Percentiles rank a stretch among this genome's conserved stretches.
Evolutionary conservation across 2,888 invertebrate genomes (phyloP).

Genomic region (Drosophila prolongata): DNA sequence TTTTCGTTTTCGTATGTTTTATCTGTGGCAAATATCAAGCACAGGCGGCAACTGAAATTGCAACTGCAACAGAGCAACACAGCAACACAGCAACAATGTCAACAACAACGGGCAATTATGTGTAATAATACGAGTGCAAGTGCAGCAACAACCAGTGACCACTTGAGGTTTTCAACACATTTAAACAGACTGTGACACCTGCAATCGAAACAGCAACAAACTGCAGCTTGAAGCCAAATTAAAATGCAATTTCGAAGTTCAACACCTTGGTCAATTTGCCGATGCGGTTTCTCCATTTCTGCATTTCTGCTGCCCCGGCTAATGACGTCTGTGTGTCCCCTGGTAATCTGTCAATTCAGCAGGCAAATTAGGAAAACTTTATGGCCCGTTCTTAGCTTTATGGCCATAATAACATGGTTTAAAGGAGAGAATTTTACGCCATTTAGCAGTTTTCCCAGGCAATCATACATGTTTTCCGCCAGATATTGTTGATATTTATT

Average conservation of each 20-base stretch:
- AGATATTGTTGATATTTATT: not conserved
- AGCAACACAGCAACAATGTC: conserved; percentile 59
- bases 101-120: conserved; percentile 71
- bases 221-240: conserved; percentile 64
- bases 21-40: conserved; percentile 39
- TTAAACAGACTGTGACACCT: conserved; percentile 69
- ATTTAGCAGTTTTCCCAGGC: conserved; percentile 1
- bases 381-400: conserved; percentile 11
- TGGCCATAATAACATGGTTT: not conserved
- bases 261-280: conserved; percentile 72
- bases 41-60: conserved; percentile 17
- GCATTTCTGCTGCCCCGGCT: not conserved
- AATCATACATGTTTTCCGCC: not conserved
- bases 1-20: conserved; percentile 5
- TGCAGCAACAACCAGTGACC: conserved; percentile 46
- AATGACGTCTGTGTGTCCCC: conserved; percentile 16
- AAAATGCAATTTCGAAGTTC: conserved; percentile 71
- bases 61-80: conserved; percentile 34
- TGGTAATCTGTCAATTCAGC: conserved; percentile 18
- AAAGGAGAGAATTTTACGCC: conserved; percentile 2
- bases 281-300: conserved; percentile 46
- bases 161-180: conserved; percentile 76
- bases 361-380: conserved; percentile 22
- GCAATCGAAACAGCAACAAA: conserved; percentile 51
- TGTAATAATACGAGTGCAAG: conserved; percentile 61